Evolutionary conservation across 2,888 invertebrate species (phyloP).

Genomic region (Chrysina gloriosa): DNA sequence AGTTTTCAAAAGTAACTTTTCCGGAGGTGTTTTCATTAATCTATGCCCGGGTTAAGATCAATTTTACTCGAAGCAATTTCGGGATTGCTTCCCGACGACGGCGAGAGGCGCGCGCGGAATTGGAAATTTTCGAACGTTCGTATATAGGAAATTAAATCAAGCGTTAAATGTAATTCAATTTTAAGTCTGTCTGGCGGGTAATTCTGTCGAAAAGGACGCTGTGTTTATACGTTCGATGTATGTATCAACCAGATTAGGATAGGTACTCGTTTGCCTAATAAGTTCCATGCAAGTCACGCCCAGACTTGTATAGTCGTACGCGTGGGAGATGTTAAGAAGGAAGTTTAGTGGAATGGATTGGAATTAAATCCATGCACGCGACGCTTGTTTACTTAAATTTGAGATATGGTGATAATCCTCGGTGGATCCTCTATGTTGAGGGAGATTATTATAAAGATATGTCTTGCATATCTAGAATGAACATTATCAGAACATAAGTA

Average conservation of each 20-base stretch:
- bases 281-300: background rate
- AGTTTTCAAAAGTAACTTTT: slow-evolving; percentile 13
- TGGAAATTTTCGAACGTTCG: slow-evolving; percentile 1
- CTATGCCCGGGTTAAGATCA: slow-evolving; percentile 29
- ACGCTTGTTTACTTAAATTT: background rate
- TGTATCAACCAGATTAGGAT: background rate
- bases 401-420: background rate
- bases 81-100: background rate
- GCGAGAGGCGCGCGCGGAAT: background rate
- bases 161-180: background rate
- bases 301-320: background rate
- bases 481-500: too few species aligned
- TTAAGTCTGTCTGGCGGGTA: background rate
- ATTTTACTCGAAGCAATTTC: slow-evolving; percentile 23
- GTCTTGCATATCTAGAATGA: too few species aligned
- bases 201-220: background rate
- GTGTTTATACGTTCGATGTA: background rate
- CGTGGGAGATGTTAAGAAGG: background rate
- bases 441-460: too few species aligned
- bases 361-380: background rate
- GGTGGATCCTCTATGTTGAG: too few species aligned
- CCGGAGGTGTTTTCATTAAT: slow-evolving; percentile 31
- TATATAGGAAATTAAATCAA: background rate
- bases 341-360: background rate
- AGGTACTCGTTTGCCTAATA: background rate